These are phyloP conservation scores for Aphrophora alni DNA, from an alignment of 2,888 invertebrate species.

Conservation along the genomic window DNA sequence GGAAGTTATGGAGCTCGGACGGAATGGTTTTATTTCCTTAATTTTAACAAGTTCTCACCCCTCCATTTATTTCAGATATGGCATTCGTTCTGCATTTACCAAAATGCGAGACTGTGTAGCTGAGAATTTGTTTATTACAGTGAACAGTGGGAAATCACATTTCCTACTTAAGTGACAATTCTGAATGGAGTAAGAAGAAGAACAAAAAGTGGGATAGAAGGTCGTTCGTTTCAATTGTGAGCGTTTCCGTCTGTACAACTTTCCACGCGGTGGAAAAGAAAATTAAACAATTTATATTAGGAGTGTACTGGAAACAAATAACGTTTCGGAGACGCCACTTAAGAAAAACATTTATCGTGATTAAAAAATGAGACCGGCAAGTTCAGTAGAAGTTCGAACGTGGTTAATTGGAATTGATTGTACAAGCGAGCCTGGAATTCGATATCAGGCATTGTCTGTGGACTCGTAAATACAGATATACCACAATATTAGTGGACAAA, in stretches of 20 bases:
- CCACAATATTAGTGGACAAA: background rate
- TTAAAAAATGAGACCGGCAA: background rate
- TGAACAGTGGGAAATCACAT: background rate
- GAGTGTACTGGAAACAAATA: background rate
- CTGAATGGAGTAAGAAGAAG: background rate
- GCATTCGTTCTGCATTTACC: background rate
- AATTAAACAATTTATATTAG: background rate
- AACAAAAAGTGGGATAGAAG: background rate
- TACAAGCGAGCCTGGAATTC: background rate
- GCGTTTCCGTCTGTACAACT: background rate
- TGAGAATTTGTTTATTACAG: background rate
- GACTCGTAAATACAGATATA: background rate
- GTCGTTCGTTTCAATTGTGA: background rate
- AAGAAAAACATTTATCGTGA: background rate
- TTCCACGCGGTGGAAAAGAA: background rate
- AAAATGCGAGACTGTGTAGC: background rate
- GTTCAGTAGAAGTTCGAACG: background rate
- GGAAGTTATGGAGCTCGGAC: background rate
- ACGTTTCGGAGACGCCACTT: background rate
- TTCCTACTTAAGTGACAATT: background rate
- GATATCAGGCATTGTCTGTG: background rate
- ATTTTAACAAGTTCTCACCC: background rate
- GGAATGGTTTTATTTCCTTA: background rate
- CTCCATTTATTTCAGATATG: background rate
- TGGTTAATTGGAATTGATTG: background rate